Evolutionary conservation across 2,113 vertebrate genomes (phyloP).

Genomic region (Protobothrops mucrosquamatus): DNA sequence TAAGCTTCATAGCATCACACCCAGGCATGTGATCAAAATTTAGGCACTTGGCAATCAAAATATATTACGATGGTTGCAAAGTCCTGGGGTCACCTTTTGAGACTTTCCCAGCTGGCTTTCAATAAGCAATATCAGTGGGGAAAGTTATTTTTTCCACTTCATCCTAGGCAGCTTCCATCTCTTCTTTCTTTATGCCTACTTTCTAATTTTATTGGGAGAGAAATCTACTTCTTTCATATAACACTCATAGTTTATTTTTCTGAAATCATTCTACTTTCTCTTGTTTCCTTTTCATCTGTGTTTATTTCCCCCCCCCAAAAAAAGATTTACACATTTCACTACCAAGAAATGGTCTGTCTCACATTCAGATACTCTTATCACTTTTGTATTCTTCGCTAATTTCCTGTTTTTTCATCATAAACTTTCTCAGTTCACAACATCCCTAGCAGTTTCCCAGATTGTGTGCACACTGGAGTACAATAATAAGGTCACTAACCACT

Average conservation of each 20-base stretch:
- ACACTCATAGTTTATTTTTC: background rate
- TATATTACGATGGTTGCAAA: background rate
- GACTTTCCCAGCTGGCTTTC: background rate
- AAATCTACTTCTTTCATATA: background rate
- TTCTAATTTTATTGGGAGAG: no score
- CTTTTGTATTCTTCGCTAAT: background rate
- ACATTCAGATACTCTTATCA: background rate
- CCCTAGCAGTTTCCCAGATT: background rate
- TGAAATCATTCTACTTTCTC: background rate
- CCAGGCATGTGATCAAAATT: background rate
- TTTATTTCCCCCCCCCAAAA: background rate
- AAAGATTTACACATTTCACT: background rate
- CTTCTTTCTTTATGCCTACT: background rate
- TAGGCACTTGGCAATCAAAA: background rate
- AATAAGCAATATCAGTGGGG: background rate
- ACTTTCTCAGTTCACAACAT: background rate
- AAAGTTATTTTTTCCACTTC: background rate
- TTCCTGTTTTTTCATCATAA: background rate
- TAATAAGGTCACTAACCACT: background rate
- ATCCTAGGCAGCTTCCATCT: background rate
- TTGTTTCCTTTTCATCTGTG: background rate
- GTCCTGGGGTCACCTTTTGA: background rate
- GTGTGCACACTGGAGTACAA: background rate
- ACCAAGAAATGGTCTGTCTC: background rate
- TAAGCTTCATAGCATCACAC: no score